Conservation (phyloP, 2,113 vertebrate genomes). For the Laticauda laticaudata region DNA sequence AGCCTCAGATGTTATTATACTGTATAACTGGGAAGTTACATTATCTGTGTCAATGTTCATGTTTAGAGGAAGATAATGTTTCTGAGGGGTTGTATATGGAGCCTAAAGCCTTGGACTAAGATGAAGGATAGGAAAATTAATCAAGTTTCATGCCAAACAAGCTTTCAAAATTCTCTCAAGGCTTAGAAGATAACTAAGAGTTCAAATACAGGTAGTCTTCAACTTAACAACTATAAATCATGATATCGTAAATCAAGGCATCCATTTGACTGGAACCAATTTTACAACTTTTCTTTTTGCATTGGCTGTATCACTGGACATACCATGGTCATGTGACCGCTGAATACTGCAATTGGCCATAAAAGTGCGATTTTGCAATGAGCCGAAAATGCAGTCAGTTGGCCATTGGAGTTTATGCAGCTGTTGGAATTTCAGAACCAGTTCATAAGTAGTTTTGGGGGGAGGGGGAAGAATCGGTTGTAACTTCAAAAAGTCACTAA, state of each 20-base stretch:
- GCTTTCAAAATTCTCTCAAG: background rate
- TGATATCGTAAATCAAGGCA: background rate
- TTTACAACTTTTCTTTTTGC: background rate
- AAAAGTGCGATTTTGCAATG: background rate
- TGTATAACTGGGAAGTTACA: background rate
- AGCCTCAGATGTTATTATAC: background rate
- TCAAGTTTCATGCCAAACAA: background rate
- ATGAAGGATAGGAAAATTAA: background rate
- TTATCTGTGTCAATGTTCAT: background rate
- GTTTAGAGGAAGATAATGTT: background rate
- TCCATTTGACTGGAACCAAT: background rate
- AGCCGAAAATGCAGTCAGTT: background rate
- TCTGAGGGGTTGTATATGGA: background rate
- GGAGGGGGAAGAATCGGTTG: background rate
- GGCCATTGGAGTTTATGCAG: background rate
- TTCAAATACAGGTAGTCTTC: background rate
- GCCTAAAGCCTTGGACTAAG: background rate
- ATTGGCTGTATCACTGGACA: background rate
- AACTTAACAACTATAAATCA: background rate
- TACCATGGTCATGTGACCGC: accelerated
- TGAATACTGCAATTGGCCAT: background rate
- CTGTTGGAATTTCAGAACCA: background rate
- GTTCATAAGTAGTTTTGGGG: background rate
- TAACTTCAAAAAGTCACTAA: background rate
- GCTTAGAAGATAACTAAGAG: background rate